Evolutionary conservation across 1,140 invertebrate species (phyloP), one percentile per base, ranked within the genome.

Genomic region (Zaprionus davidi): DNA sequence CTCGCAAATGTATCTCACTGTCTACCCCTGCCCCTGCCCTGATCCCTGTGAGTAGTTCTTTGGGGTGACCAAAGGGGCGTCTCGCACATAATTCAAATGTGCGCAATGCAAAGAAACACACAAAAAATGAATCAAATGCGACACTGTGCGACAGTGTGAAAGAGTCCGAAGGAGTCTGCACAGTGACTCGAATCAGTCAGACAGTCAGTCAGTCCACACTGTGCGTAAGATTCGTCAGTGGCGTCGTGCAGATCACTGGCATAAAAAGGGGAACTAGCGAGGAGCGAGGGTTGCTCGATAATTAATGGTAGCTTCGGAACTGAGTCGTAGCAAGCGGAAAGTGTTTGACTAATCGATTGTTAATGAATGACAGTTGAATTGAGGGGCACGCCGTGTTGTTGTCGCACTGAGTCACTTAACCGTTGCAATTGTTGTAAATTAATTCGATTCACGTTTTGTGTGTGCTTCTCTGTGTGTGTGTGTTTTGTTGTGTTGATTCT

Each of bases 321-420:
- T 3, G 81, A 65, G 20, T 20, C 46, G 46, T 11, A 51, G 46
- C 46, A 64, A 72, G 83, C 84, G 85, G 81, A 88, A 87, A 87
- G 84, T 84, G 83, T 88, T 88, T 87, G 83, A 88, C 84, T 88
- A 87, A 87, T 87, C 85, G 83, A 87, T 87, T 87, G 84, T 81
- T 85, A 81, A 87, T 87, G 83, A 87, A 88, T 88, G 87, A 86
- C 84, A 87, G 82, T 88, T 67, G 69, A 73, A 87, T 87, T 87
- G 72, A 58, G 58, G 67, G 66, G 44, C 34, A 49, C 15, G 15
- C 17, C 22, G 12, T 56, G 53, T 9, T 31, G 24, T 73, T 51
- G 63, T 53, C 65, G 76, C 67, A 78, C 70, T 83, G 80, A 88
- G 63, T 83, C 84, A 86, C 81, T 85, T 81, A 80, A 72, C 58